Evolutionary conservation across 2,888 invertebrate species (phyloP).

Genomic region (Formica aserva): DNA sequence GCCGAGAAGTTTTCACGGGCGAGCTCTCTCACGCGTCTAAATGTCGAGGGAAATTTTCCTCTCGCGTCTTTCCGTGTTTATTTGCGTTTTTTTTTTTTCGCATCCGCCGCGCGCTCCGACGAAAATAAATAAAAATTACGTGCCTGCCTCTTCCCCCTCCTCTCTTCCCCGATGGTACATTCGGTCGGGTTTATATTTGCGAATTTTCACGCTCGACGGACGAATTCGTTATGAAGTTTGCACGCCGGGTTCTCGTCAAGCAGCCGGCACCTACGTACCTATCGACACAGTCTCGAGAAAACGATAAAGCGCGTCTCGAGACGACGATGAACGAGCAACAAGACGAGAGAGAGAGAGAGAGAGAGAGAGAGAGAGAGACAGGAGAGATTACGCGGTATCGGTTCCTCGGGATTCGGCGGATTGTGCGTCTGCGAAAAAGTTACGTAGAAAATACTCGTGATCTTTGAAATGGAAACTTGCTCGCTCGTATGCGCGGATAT

Average conservation of each 20-base stretch:
- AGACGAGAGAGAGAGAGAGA: neutral
- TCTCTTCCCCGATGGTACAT: neutral
- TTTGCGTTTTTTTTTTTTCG: slow-evolving; percentile 54
- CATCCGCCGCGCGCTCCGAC: slow-evolving; percentile 44
- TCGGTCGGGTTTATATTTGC: slow-evolving; percentile 55
- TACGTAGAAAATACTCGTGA: slow-evolving; percentile 45
- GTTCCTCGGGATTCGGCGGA: slow-evolving; percentile 43
- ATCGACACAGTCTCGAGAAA: slow-evolving; percentile 22
- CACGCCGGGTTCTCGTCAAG: slow-evolving; percentile 49
- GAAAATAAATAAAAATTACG: slow-evolving; percentile 64
- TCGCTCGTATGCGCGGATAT: slow-evolving; percentile 44
- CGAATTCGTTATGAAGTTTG: slow-evolving; percentile 59
- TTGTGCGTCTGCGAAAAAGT: slow-evolving; percentile 31
- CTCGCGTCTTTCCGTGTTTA: slow-evolving; percentile 26
- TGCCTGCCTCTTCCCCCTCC: neutral
- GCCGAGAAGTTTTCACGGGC: neutral
- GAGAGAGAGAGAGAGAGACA: neutral
- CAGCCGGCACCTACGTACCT: slow-evolving; percentile 8
- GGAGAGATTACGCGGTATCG: slow-evolving; percentile 34
- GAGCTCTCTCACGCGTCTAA: slow-evolving; percentile 23
- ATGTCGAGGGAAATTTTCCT: slow-evolving; percentile 34
- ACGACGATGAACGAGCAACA: slow-evolving; percentile 9
- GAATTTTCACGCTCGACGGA: slow-evolving; percentile 54
- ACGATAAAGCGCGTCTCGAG: slow-evolving; percentile 25
- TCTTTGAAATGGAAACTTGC: slow-evolving; percentile 51